Evolutionary conservation across 2,113 vertebrate species (phyloP), one percentile per base, ranked within the genome.

Genomic region (Pomatostomus ruficeps): DNA sequence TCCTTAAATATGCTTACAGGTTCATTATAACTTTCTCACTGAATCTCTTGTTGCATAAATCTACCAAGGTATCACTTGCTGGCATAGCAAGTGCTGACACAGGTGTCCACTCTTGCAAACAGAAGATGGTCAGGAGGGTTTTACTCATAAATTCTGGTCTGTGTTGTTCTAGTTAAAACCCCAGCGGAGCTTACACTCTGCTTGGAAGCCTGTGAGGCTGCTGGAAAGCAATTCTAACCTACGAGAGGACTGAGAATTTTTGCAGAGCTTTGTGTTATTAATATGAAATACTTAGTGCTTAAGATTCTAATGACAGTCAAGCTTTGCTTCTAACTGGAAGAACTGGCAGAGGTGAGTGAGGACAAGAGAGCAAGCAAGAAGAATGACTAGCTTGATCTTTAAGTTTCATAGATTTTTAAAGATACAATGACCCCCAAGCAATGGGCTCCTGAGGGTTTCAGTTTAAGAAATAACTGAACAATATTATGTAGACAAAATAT

Each of bases 21-120:
- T 92, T 95, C 86, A 78, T 96, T 92, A 74, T 43, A 87, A 91
- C 79, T 96, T 94, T 90, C 68, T 91, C 75, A 62, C 54, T 57
- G 65, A 76, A 45, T 70, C 62, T 93, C 75, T 66, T 68, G 81
- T 71, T 73, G 49, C 58, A 66, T 66, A 31, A 66, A 67, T 88
- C 45, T 71, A 89, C 59, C 59, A 67, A 93, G 72, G 86, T 84
- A 52, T 55, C 48, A 31, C 55, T 81, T 90, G 51, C 76, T 91
- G 72, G 46, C 72, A n/a, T 12, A 59, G 91, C 51, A 84, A 55
- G 66, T 40, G 35, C 86, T 85, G 94, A 79, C 75, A 74, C 20
- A 3, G 10, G 31, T 31, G 58, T 84, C 96, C 68, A 35, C 65
- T 92, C 40, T 9, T 55, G 59, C 94, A 83, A 74, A 59, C 68